phyloP scores from a whole-genome alignment of 2,797 vertebrate species.

The Sebastes hubbsi region DNA sequence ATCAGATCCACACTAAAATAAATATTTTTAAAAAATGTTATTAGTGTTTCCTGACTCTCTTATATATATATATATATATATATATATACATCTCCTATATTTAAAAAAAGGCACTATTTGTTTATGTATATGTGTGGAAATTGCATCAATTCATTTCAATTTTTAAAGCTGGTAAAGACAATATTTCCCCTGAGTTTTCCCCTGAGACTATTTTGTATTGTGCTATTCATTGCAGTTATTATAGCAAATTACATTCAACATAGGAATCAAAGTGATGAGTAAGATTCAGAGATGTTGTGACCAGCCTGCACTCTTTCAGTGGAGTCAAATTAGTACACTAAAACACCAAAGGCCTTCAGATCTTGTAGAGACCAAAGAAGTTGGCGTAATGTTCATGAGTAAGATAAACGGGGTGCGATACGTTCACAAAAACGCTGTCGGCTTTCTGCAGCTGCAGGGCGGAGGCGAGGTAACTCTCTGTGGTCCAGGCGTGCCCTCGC shows the following conservation, averaged over 20 bases:
- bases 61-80: too few species aligned
- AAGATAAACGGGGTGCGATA: slow-evolving; percentile 82
- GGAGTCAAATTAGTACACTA: neutral
- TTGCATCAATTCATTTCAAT: neutral
- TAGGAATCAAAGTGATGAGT: slow-evolving; percentile 21
- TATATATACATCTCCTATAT: neutral
- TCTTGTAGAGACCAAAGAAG: slow-evolving; percentile 94
- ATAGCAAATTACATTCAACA: slow-evolving; percentile 4
- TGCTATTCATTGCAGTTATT: neutral
- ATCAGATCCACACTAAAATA: slow-evolving; percentile 52
- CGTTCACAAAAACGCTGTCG: slow-evolving; percentile 87
- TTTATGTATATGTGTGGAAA: neutral
- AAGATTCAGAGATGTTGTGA: slow-evolving; percentile 14
- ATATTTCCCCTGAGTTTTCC: neutral
- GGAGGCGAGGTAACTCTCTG: slow-evolving; percentile 88
- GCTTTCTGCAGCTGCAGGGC: slow-evolving; percentile 81
- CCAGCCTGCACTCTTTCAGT: slow-evolving; percentile 14
- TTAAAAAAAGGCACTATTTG: slow-evolving; percentile 21
- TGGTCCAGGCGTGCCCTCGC: slow-evolving; percentile 74
- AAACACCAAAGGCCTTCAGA: slow-evolving; percentile 65
- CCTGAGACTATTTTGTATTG: neutral
- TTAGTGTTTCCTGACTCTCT: slow-evolving; percentile 66
- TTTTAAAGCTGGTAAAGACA: slow-evolving; percentile 10
- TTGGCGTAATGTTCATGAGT: slow-evolving; percentile 85
- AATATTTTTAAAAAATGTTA: slow-evolving; percentile 55